Percentiles rank a stretch among this genome's conserved stretches.
Evolutionary conservation across 2,888 invertebrate species (phyloP).

Genomic region (Charanyca ferruginea): DNA sequence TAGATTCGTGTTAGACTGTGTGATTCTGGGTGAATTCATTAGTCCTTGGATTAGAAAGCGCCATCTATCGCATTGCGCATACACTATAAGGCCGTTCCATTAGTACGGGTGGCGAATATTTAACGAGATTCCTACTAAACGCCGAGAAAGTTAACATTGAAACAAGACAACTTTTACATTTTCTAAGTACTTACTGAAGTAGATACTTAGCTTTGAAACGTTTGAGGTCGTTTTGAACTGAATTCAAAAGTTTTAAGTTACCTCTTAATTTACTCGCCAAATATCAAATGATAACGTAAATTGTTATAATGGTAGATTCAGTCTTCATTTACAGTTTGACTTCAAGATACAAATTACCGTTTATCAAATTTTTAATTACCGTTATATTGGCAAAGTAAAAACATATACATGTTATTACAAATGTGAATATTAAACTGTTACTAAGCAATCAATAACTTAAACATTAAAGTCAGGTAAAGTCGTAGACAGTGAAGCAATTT

Average conservation of each 20-base stretch:
- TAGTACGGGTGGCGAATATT: slow-evolving; percentile 16
- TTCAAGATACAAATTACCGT: slow-evolving; percentile 11
- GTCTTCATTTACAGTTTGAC: slow-evolving; percentile 19
- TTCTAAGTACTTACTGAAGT: slow-evolving; percentile 41
- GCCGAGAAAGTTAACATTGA: slow-evolving; percentile 45
- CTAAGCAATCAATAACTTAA: neutral
- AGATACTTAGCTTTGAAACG: slow-evolving; percentile 36
- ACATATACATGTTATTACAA: neutral
- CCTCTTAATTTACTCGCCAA: slow-evolving; percentile 40
- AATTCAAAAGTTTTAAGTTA: slow-evolving; percentile 36
- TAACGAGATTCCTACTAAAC: slow-evolving; percentile 31
- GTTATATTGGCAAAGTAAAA: neutral
- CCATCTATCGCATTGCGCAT: slow-evolving; percentile 29
- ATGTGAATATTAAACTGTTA: slow-evolving; percentile 8
- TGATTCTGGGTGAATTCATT: slow-evolving; percentile 29
- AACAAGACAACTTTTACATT: slow-evolving; percentile 53
- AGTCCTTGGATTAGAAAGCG: slow-evolving; percentile 11
- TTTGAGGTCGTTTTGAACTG: slow-evolving; percentile 38
- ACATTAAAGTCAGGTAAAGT: slow-evolving; percentile 8
- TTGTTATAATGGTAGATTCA: slow-evolving; percentile 27
- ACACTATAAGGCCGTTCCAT: slow-evolving; percentile 30
- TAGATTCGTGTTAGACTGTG: slow-evolving; percentile 26
- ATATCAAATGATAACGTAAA: slow-evolving; percentile 34
- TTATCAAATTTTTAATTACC: slow-evolving; percentile 1
- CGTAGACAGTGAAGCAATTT: slow-evolving; percentile 7